Percentiles rank a stretch among this genome's conserved stretches.
Conservation (phyloP, 1,140 invertebrate species). For the Zaprionus nigranus region DNA sequence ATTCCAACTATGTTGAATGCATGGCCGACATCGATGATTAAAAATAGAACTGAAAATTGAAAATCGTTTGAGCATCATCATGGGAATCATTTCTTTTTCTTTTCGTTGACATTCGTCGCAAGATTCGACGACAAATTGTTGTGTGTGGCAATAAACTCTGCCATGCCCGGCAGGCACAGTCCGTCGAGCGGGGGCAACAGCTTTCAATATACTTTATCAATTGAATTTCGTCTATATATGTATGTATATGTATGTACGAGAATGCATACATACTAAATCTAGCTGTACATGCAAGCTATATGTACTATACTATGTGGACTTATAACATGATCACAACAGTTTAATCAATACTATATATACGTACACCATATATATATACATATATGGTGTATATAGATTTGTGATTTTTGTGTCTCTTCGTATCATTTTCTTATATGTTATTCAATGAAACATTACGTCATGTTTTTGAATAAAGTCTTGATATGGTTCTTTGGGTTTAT, state of each 20-base stretch:
- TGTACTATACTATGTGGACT: constrained; percentile 38
- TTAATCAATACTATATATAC: constrained; percentile 62
- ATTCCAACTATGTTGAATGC: constrained; percentile 79
- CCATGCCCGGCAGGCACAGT: constrained; percentile 1
- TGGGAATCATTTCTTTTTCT: constrained; percentile 21
- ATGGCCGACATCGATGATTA: constrained; percentile 70
- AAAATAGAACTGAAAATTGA: constrained; percentile 74
- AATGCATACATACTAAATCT: constrained; percentile 5
- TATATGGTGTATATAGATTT: constrained; percentile 4
- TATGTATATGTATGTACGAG: constrained; percentile 9
- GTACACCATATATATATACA: not conserved
- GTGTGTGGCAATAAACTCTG: constrained; percentile 68
- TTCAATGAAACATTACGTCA: constrained; percentile 79
- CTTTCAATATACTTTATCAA: constrained; percentile 70
- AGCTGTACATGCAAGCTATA: constrained; percentile 18
- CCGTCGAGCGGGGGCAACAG: constrained; percentile 47
- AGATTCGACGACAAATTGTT: constrained; percentile 23
- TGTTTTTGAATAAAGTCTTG: constrained; percentile 65
- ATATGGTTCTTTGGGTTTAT: constrained; percentile 70
- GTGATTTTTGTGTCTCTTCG: constrained; percentile 8
- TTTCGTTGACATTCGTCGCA: constrained; percentile 20
- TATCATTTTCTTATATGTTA: constrained; percentile 19
- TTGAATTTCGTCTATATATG: constrained; percentile 65
- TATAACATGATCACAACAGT: constrained; percentile 35
- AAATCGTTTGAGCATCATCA: constrained; percentile 12